Base-by-base conservation (phyloP, 2,797 vertebrate species). In the Propithecus perrieri region DNA sequence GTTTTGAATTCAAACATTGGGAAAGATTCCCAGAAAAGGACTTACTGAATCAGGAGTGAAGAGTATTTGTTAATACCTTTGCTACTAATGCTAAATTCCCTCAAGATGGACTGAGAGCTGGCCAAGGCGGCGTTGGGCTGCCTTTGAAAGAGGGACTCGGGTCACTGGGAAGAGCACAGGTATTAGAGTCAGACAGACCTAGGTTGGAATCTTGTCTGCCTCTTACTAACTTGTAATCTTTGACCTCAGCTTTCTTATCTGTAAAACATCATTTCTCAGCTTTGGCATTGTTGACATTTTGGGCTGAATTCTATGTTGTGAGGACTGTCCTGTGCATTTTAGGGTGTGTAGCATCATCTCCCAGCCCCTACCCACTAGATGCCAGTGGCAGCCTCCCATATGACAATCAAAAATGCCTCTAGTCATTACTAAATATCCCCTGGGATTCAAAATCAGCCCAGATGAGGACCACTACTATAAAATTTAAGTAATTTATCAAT, bases 1-100 rank as follows among this genome's bases (percentile, higher is more conserved):
- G 18, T 76, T 95, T 96, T 94, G 78, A 79, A 89, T 95, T 78
- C 76, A 85, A 38, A 79, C 43, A 38, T 3, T 95, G 95, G 96
- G 94, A 96, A 71, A 24, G 48, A 59, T 18, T 98, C 97, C 96
- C 96, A 95, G 96, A 96, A 96, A 69, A 28, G 41, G 96, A 89
- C 84, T 96, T 93, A 90, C n/a, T 53, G 67, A 71, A 33, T 79
- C 35, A 28, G 87, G 89, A 79, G 17, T 33, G 63, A 87, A 74
- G n/a, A 41, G 7, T 12, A 1, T 43, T 69, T 11, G 17, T 83
- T 85, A 93, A 91, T 79, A 83, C 80, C 67, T 74, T 85, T 55
- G 79, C 87, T 38, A 6, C 79, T 35, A 18, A 46, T 76, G 90
- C 72, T 71, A 67, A 59, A n/a, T 80, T 57, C 72, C 76, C 75